Base-by-base conservation (phyloP, 2,797 vertebrate species). In the Eurystomus glaucurus region DNA sequence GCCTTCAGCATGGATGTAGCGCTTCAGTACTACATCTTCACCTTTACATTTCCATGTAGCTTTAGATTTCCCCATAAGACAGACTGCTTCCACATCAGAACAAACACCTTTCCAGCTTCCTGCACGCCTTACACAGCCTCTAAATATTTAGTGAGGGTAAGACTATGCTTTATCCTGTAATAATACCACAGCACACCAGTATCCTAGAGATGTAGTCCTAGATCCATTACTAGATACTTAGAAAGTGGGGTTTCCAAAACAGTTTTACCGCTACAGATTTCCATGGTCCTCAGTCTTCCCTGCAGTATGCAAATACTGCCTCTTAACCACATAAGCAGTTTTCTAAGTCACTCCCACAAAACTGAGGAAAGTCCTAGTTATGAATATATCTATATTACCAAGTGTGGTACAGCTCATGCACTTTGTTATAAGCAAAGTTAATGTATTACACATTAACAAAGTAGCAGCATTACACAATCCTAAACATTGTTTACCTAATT, bases 341-440 rank as follows among this genome's bases (percentile, higher is more conserved):
- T 75, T 64, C 72, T 50, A 87, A 87, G 74, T 82, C 19, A 37
- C 28, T 75, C 20, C 29, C 43, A 69, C 43, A 66, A 50, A 86
- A 85, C 20, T 48, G 14, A 3, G 39, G 25, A 45, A 94, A 83
- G 7, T 70, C 68, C 52, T 64, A 46, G 29, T 64, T 71, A 80
- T 4, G 1, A 68, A 20, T 29, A 65, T 7, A 10, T 50, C 54
- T 48, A 10, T 9, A 54, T 74, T 82, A 91, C 79, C 41, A 37
- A 39, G 60, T 1, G 9, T 28, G 17, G 54, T 51, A 62, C 1
- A 85, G 15, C n/a, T 88, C 66, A 10, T 0, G 1, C 28, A 66
- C 51, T 78, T 64, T 20, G 19, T 55, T 85, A 89, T n/a, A 62
- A 92, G 54, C 29, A 52, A 83, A 88, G 51, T 88, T 90, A 95